phyloP scores from a whole-genome alignment of 2,797 vertebrate species.

The Ara ararauna region DNA sequence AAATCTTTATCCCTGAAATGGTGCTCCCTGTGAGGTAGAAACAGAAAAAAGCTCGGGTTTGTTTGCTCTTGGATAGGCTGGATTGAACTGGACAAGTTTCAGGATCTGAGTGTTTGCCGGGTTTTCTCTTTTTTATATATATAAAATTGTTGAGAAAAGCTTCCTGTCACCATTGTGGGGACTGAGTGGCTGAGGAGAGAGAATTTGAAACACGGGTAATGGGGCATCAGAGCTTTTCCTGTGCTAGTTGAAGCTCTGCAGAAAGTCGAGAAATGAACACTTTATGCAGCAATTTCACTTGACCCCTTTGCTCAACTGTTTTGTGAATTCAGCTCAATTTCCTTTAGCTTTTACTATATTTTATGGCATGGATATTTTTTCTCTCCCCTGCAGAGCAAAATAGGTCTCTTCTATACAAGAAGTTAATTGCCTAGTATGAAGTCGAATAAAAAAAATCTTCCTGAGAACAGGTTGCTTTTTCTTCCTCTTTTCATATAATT shows the following conservation, averaged over 20 bases:
- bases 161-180: background rate
- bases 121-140: background rate
- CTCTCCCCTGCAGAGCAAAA: background rate
- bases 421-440: background rate
- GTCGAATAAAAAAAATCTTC: background rate
- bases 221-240: background rate
- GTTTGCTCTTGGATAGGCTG: background rate
- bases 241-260: conserved; percentile 4
- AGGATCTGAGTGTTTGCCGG: background rate
- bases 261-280: conserved; percentile 24
- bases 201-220: conserved; percentile 24
- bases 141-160: background rate
- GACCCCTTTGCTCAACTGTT: conserved; percentile 3
- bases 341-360: conserved; percentile 1
- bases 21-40: background rate
- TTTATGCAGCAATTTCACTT: conserved; percentile 24
- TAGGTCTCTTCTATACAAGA: background rate
- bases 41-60: background rate
- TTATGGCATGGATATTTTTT: background rate
- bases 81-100: background rate
- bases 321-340: conserved; percentile 38
- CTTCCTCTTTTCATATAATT: background rate
- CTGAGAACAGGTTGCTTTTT: background rate
- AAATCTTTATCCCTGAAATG: background rate
- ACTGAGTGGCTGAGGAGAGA: background rate